Conservation (phyloP, 2,113 vertebrate genomes). For the Athene noctua region DNA sequence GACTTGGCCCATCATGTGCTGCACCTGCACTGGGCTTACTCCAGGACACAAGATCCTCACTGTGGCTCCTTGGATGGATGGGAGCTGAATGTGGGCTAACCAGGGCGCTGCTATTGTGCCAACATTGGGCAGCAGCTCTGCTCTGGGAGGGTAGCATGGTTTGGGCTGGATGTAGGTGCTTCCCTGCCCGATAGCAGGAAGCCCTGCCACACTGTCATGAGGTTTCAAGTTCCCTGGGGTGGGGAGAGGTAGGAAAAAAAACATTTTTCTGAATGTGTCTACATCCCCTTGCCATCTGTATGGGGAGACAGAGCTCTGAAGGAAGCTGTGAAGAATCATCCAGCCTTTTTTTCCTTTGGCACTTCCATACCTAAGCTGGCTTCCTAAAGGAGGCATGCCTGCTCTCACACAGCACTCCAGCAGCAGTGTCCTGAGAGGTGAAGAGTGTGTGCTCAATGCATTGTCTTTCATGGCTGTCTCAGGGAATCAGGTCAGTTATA, state of each 20-base stretch:
- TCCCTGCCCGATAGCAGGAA: not conserved
- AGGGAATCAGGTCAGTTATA: not conserved
- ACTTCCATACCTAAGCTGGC: not conserved
- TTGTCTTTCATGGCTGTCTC: not conserved
- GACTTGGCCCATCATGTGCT: accelerated
- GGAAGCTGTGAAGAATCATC: not conserved
- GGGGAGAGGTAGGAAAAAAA: not conserved
- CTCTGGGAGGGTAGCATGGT: not conserved
- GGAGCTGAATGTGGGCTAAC: not conserved
- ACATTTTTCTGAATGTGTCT: not conserved
- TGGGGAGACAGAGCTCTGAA: not conserved
- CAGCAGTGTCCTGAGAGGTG: not conserved
- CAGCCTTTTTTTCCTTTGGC: not conserved
- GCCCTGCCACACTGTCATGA: not conserved
- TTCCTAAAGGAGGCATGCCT: not conserved
- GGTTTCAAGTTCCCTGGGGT: not conserved
- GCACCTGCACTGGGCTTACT: accelerated
- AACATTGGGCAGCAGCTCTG: not conserved
- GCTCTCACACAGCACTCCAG: accelerated
- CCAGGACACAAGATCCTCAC: not conserved
- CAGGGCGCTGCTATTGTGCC: not conserved
- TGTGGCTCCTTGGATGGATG: accelerated
- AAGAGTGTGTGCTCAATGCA: accelerated
- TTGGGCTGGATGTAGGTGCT: accelerated
- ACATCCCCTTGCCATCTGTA: not conserved